Evolutionary conservation across 1,140 invertebrate genomes (phyloP).

Genomic region (Pentalonia nigronervosa): DNA sequence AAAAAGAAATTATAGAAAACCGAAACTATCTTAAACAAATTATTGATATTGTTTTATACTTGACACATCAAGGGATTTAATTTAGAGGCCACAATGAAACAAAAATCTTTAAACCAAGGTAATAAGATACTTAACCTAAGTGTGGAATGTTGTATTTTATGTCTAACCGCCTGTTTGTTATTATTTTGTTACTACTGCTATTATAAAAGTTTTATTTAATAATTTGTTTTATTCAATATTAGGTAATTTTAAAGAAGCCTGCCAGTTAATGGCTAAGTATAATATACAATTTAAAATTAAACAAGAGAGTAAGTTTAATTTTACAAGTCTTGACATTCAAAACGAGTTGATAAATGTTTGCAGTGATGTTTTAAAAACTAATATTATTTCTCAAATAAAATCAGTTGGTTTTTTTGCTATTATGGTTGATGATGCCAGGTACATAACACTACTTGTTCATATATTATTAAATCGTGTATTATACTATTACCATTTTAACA

Average conservation of each 20-base stretch:
- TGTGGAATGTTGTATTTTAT: not conserved
- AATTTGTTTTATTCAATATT: not conserved
- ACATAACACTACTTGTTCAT: not conserved
- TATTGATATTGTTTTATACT: not conserved
- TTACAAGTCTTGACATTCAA: not conserved
- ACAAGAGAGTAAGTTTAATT: not conserved
- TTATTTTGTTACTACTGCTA: not conserved
- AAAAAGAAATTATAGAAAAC: not conserved
- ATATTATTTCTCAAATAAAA: slow-evolving; percentile 6
- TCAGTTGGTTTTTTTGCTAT: not conserved
- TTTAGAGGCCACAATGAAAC: not conserved
- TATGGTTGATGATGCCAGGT: not conserved
- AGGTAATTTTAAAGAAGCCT: not conserved
- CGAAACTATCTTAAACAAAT: not conserved
- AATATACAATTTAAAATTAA: not conserved
- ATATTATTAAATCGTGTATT: too few relatives aligned
- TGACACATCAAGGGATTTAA: not conserved
- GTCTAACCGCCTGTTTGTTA: not conserved
- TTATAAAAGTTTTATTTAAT: not conserved
- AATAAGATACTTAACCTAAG: too few relatives aligned
- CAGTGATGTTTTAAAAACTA: not conserved
- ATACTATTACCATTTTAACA: too few relatives aligned
- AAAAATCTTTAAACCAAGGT: not conserved
- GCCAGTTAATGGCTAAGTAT: not conserved
- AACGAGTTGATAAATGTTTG: not conserved